Evolutionary conservation across 2,888 invertebrate species (phyloP).

Genomic region (Horisme vitalbata): DNA sequence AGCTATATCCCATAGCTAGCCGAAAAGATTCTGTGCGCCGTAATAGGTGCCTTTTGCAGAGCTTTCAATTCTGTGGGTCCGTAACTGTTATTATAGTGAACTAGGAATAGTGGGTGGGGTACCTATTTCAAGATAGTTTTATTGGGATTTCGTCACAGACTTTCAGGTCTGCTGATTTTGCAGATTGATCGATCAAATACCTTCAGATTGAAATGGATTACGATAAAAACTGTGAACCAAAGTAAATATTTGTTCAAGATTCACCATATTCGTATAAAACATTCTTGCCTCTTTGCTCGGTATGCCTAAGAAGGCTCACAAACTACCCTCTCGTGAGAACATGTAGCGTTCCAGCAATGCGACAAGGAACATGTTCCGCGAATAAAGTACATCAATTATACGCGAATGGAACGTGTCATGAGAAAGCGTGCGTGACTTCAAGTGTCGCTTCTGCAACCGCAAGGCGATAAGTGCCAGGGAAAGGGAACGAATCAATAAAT

Average conservation of each 20-base stretch:
- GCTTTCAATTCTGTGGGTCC: constrained; percentile 13
- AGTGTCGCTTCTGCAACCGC: background rate
- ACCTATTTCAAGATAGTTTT: constrained; percentile 13
- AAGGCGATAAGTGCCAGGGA: constrained; percentile 1
- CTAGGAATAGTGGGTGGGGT: constrained; percentile 7
- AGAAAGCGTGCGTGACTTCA: background rate
- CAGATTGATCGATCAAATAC: no score
- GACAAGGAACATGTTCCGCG: background rate
- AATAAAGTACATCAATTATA: constrained; percentile 4
- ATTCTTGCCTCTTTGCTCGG: no score
- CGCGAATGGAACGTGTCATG: background rate
- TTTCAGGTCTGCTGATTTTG: background rate
- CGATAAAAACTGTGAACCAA: no score
- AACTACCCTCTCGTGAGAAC: background rate
- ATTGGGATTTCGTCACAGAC: background rate
- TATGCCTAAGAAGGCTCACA: no score
- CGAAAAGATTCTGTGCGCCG: constrained; percentile 22
- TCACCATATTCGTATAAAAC: no score
- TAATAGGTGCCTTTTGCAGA: constrained; percentile 9
- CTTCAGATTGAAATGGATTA: no score
- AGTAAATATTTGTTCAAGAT: no score
- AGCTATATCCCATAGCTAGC: constrained; percentile 24
- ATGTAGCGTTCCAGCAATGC: background rate
- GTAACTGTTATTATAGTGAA: constrained; percentile 23
- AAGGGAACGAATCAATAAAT: constrained; percentile 11